Base-by-base conservation (phyloP, 2,113 vertebrate genomes). In the Aleadryas rufinucha region DNA sequence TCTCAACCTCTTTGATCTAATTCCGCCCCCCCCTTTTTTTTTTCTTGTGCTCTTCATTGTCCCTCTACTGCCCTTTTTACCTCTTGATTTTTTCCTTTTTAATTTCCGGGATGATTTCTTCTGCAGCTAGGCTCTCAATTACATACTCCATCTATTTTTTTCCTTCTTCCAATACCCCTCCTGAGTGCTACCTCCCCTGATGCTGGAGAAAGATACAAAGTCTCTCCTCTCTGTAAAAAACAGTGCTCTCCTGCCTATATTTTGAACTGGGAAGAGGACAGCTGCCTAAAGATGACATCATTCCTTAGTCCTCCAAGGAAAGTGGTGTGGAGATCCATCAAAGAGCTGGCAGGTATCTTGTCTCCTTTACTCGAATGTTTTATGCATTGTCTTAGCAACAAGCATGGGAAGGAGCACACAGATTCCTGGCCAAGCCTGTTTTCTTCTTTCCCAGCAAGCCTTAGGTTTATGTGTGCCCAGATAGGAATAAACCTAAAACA, bases 261-360 rank as follows among this genome's bases (percentile, higher is more conserved):
- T 89, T 71, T 33, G 26, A 80, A n/a, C 11, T 52, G 35, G 44
- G 56, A 81, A 81, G 33, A 89, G 52, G 56, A 75, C 21, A 59
- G 35, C 60, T 94, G 68, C 39, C 64, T 81, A 27, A 77, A 93
- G 30, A 70, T 91, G 52, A 81, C 78, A 50, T 83, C 16, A 82
- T 41, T 84, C 26, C 42, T 78, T 39, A 52, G 35, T 35, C 60
- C 52, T 89, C 87, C 39, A 64, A 66, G 65, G 52, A 82, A 81
- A 87, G 35, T 47, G 30, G 10, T 81, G 82, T 75, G 52, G 71
- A 81, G 81, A 84, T 77, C 37, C 59, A 39, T 74, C 74, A 87
- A 64, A 90, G 45, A 86, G 12, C 92, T 93, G 90, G 66, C 82
- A 90, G 70, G 54, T 95, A 85, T 83, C 82, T 95, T 89, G 44